These are phyloP conservation scores for Burhinus oedicnemus DNA, from an alignment of 2,113 vertebrate genomes.

Conservation along the genomic window DNA sequence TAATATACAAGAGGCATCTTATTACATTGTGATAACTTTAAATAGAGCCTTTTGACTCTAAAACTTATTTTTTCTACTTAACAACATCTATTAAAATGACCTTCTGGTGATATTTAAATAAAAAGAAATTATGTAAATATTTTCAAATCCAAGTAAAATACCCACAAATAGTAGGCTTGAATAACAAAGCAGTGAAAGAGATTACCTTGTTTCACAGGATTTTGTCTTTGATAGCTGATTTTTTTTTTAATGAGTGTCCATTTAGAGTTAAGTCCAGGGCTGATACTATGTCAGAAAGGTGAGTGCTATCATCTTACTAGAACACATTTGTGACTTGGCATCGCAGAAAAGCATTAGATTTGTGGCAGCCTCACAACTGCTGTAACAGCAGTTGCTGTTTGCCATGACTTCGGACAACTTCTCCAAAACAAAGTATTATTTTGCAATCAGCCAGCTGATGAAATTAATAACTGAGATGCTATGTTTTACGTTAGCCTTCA, in stretches of 20 bases:
- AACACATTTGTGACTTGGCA: neutral
- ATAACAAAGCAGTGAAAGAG: neutral
- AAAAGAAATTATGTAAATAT: neutral
- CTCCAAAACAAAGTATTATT: neutral
- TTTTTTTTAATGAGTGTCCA: neutral
- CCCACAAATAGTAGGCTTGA: neutral
- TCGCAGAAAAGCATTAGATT: neutral
- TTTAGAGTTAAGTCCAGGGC: neutral
- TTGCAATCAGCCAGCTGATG: neutral
- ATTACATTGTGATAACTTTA: conserved; percentile 61
- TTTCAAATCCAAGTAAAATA: conserved; percentile 24
- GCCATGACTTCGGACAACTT: neutral
- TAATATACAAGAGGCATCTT: conserved; percentile 59
- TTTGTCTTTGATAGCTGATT: neutral
- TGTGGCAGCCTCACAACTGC: neutral
- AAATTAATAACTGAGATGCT: neutral
- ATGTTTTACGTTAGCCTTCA: neutral
- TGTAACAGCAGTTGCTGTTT: neutral
- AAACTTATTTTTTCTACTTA: conserved; percentile 41
- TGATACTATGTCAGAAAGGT: neutral
- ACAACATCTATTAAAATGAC: conserved; percentile 1
- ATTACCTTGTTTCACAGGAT: neutral
- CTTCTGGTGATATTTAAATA: conserved; percentile 11
- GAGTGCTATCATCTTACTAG: neutral
- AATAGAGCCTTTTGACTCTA: conserved; percentile 53